phyloP scores from a whole-genome alignment of 2,888 invertebrate genomes.

The Amblyteles armatorius region DNA sequence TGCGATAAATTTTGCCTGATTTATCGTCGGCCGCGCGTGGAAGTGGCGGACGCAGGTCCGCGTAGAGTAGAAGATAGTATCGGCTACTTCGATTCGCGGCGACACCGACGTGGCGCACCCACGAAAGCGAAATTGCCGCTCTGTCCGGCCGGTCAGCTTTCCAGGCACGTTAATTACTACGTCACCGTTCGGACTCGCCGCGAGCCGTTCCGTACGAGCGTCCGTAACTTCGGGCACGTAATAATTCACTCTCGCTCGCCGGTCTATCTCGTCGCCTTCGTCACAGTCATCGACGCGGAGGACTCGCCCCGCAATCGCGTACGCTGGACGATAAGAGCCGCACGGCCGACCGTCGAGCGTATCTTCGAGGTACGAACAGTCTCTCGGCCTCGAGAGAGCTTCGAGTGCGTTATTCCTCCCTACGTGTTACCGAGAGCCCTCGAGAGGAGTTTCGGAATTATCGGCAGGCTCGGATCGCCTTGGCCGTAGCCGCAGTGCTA shows the following conservation, averaged over 20 bases:
- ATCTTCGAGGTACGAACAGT: not conserved
- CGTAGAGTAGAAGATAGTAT: slow-evolving; percentile 32
- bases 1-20: no score
- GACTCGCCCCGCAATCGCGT: slow-evolving; percentile 17
- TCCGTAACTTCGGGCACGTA: slow-evolving; percentile 24
- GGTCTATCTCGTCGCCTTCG: slow-evolving; percentile 28
- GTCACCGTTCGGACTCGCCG: slow-evolving; percentile 12
- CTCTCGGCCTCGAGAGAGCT: slow-evolving; percentile 34
- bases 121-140: slow-evolving; percentile 47
- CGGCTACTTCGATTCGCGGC: slow-evolving; percentile 18
- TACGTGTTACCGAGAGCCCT: no score
- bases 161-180: slow-evolving; percentile 50
- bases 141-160: slow-evolving; percentile 39
- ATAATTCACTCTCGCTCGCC: slow-evolving; percentile 48
- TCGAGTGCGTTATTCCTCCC: slow-evolving; percentile 42
- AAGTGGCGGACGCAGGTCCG: not conserved
- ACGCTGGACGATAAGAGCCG: slow-evolving; percentile 23
- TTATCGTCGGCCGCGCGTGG: not conserved
- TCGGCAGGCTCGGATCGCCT: slow-evolving; percentile 45
- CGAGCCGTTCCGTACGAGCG: not conserved
- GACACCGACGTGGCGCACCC: slow-evolving; percentile 37
- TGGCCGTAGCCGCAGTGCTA: slow-evolving; percentile 29
- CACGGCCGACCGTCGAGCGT: not conserved
- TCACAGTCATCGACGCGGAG: slow-evolving; percentile 4
- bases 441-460: slow-evolving; percentile 47